Evolutionary conservation across 1,140 invertebrate species (phyloP).

Genomic region (Oscheius sp.): DNA sequence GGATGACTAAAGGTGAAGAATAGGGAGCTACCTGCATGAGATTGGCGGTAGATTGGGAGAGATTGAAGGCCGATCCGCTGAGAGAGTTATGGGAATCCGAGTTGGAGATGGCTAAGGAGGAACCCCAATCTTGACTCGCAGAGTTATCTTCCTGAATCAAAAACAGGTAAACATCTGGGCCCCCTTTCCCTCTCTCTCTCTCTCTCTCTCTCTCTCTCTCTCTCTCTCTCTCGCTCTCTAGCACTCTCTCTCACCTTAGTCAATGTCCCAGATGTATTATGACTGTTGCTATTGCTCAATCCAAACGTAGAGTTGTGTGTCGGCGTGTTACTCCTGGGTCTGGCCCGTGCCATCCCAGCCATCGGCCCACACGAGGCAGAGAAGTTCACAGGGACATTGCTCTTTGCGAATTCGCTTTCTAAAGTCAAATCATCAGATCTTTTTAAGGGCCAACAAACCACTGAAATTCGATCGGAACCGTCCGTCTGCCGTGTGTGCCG

Average conservation of each 20-base stretch:
- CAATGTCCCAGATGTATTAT: background rate
- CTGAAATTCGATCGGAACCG: constrained; percentile 47
- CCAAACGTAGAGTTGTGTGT: constrained; percentile 34
- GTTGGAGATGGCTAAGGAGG: constrained; percentile 9
- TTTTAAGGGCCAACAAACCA: constrained; percentile 47
- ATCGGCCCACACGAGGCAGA: constrained; percentile 46
- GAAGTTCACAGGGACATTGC: constrained; percentile 10
- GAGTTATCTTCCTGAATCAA: background rate
- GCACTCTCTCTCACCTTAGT: too few species aligned
- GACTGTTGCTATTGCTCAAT: background rate
- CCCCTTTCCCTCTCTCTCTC: too few species aligned
- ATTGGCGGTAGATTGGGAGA: constrained; percentile 40
- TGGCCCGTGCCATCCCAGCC: constrained; percentile 45
- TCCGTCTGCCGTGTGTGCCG: constrained; percentile 22
- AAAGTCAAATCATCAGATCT: background rate
- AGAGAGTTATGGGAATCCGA: constrained; percentile 32
- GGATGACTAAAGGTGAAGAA: too few species aligned
- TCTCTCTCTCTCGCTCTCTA: too few species aligned
- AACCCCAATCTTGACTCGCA: constrained; percentile 9
- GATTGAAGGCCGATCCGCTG: constrained; percentile 30
- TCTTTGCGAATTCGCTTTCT: constrained; percentile 16
- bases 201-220: too few species aligned
- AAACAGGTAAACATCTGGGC: too few species aligned
- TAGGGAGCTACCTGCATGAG: too few species aligned
- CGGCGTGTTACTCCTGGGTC: constrained; percentile 49